These are phyloP conservation scores for Drosophila sordidula DNA, from an alignment of 2,888 invertebrate genomes.

Conservation along the genomic window DNA sequence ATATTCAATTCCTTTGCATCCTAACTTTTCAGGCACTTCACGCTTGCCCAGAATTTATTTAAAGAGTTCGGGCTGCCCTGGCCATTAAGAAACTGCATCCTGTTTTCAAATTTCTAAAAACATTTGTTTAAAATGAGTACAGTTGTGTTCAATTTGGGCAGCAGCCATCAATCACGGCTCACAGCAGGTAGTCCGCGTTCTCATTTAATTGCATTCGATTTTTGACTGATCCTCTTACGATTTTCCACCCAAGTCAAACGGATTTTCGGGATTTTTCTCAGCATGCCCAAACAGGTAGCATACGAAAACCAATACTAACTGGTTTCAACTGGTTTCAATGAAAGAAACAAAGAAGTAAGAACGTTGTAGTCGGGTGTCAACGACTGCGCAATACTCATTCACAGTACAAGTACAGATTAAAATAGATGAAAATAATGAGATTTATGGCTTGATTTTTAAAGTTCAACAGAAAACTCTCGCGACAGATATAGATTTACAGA, in stretches of 20 bases:
- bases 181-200: constrained; percentile 35
- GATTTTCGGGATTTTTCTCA: not conserved
- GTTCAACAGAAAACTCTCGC: no score
- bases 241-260: not conserved
- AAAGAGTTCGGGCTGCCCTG: not conserved
- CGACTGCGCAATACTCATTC: no score
- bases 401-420: no score
- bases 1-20: no score
- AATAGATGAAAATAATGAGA: no score
- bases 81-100: constrained; percentile 1
- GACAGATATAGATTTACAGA: no score
- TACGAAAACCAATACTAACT: constrained; percentile 18
- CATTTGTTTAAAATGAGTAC: constrained; percentile 13
- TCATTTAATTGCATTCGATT: constrained; percentile 15
- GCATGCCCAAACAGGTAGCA: constrained; percentile 26
- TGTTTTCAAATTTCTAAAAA: not conserved
- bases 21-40: not conserved
- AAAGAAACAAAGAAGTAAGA: not conserved
- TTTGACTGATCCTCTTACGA: constrained; percentile 5
- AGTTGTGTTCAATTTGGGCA: constrained; percentile 20
- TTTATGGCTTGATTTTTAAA: no score
- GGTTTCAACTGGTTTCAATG: constrained; percentile 22
- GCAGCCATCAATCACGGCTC: constrained; percentile 2
- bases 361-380: no score
- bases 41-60: no score